Evolutionary conservation across 2,888 invertebrate species (phyloP).

Genomic region (Caenorhabditis sulstoni): DNA sequence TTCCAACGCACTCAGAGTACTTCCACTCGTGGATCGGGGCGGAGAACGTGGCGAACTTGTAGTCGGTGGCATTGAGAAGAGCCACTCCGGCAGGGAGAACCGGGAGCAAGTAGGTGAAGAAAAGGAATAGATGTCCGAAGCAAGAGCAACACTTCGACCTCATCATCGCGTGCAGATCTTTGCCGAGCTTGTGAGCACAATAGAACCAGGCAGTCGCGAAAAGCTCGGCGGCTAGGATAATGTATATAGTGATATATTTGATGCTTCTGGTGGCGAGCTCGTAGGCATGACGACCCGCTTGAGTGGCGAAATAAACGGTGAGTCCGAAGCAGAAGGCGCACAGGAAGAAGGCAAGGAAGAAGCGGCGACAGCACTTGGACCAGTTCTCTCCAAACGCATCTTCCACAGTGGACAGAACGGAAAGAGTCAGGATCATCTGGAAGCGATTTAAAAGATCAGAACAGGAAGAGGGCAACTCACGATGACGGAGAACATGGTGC

Average conservation of each 20-base stretch:
- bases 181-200: slow-evolving; percentile 80
- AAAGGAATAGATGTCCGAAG: slow-evolving; percentile 76
- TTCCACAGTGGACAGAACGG: slow-evolving; percentile 77
- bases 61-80: slow-evolving; percentile 74
- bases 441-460: slow-evolving; percentile 27
- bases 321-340: slow-evolving; percentile 70
- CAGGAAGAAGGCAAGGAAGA: slow-evolving; percentile 76
- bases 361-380: slow-evolving; percentile 78
- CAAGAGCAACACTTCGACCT: slow-evolving; percentile 75
- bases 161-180: slow-evolving; percentile 78
- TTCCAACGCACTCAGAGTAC: slow-evolving; percentile 77
- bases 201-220: slow-evolving; percentile 80
- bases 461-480: slow-evolving; percentile 64
- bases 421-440: slow-evolving; percentile 77
- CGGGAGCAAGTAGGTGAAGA: slow-evolving; percentile 77
- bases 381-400: slow-evolving; percentile 78
- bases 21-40: slow-evolving; percentile 72
- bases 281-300: slow-evolving; percentile 77
- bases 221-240: slow-evolving; percentile 77
- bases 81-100: slow-evolving; percentile 78
- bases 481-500: slow-evolving; percentile 74
- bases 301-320: slow-evolving; percentile 76
- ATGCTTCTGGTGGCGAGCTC: slow-evolving; percentile 77
- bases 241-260: slow-evolving; percentile 77
- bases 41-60: slow-evolving; percentile 75